Base-by-base conservation (phyloP, 2,888 invertebrate genomes). In the Drosophila mulleri region DNA sequence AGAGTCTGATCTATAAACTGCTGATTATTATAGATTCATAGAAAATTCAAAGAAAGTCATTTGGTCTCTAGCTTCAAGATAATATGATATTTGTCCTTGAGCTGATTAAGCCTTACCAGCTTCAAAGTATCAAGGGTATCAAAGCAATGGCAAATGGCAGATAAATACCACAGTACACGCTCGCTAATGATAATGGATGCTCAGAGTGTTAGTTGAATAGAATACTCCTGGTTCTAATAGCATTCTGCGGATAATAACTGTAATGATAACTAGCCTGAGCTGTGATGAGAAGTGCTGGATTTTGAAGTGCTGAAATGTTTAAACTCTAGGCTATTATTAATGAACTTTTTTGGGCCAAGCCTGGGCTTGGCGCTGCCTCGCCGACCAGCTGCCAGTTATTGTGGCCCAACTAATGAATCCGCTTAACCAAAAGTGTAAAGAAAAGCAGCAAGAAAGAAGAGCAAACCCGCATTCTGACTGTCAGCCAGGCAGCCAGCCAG, bases 361-460 rank as follows among this genome's bases (percentile, higher is more conserved):
- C 47, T 52, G 3, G 50, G 18, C 29, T 29, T 41, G 71, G 37
- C 23, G 23, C 20, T 70, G 41, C 57, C 53, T 53, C 35, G 16
- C 53, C 16, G 66, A 69, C 41, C 82, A 72, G 75, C 82, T 84
- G 84, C 69, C 86, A 83, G 78, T 76, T 83, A 67, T 37, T 75
- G 74, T 68, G 45, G 54, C 41, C 47, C 54, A 78, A 71, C 88
- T 89, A 89, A 84, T 84, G 89, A 84, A 89, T 84, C 82, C 87
- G 72, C 87, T 89, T 81, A 76, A 65, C 37, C 54, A 60, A 59
- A 62, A 58, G 35, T 37, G 45, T 16, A 12, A n/a, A 14, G n/a
- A 32, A 26, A 39, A 56, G 20, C 60, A 42, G 18, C n/a, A 12
- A 20, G 5, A 29, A 45, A 37, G 58, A 54, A 23, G 7, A 41